These are phyloP conservation scores for Heliconius congener DNA, from an alignment of 1,140 invertebrate genomes.

Conservation along the genomic window DNA sequence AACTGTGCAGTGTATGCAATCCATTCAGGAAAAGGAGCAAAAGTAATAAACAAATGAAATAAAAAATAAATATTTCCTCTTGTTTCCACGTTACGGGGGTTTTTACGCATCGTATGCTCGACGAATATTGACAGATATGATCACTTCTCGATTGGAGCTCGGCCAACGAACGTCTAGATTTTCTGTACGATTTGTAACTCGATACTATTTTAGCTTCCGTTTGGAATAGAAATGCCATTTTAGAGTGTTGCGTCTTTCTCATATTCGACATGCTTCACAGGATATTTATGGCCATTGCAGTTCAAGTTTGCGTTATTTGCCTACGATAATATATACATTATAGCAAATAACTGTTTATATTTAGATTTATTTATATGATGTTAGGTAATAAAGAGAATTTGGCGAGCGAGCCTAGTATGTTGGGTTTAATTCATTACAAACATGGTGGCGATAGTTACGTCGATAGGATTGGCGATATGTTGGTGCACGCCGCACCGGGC, in stretches of 20 bases:
- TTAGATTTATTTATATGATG: constrained; percentile 17
- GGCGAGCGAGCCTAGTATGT: constrained; percentile 21
- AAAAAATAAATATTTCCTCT: constrained; percentile 39
- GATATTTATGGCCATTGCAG: constrained; percentile 61
- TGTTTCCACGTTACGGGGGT: constrained; percentile 51
- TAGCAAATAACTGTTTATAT: neutral
- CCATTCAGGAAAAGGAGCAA: constrained; percentile 4
- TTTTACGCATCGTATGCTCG: constrained; percentile 67
- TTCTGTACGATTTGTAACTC: constrained; percentile 76
- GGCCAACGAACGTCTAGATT: constrained; percentile 75
- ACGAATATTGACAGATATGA: constrained; percentile 80
- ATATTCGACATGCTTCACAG: constrained; percentile 64
- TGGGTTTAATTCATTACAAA: constrained; percentile 28
- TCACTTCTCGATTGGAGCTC: constrained; percentile 75
- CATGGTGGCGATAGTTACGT: constrained; percentile 31
- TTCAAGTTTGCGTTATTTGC: constrained; percentile 36
- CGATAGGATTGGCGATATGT: constrained; percentile 51
- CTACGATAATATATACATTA: constrained; percentile 17
- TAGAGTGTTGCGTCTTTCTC: constrained; percentile 67
- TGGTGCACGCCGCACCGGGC: constrained; percentile 39
- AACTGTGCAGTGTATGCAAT: constrained; percentile 1
- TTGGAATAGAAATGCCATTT: constrained; percentile 76
- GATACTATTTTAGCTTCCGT: constrained; percentile 74
- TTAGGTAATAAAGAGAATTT: constrained; percentile 36
- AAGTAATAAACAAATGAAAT: constrained; percentile 10